These are phyloP conservation scores for Galeopsomyia nigrocyanea DNA, from an alignment of 2,888 invertebrate species.

Conservation along the genomic window DNA sequence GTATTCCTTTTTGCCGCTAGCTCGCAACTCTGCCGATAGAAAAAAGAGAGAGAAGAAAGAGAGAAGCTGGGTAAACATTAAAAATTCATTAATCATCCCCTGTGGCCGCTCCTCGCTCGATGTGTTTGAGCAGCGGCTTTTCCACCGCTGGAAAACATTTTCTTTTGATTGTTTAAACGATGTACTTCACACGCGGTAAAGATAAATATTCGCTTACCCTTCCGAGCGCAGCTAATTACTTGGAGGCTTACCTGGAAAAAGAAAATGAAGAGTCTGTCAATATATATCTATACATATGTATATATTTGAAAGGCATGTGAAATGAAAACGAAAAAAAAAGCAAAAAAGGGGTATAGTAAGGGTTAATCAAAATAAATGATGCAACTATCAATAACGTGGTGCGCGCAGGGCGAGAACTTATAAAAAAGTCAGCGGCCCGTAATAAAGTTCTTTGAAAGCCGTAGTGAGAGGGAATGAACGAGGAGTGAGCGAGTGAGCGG, in stretches of 20 bases:
- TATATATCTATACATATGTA: no score
- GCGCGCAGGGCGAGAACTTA: constrained; percentile 9
- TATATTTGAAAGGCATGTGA: background rate
- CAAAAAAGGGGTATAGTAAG: background rate
- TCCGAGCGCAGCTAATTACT: no score
- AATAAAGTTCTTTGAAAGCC: constrained; percentile 44
- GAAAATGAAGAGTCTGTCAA: background rate
- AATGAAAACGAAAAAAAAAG: constrained; percentile 11
- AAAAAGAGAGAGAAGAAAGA: constrained; percentile 12
- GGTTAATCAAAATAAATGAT: constrained; percentile 34
- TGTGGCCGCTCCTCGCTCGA: background rate
- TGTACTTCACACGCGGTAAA: no score
- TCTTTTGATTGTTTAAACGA: no score
- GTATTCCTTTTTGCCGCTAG: background rate
- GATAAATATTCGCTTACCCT: no score
- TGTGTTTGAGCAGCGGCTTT: background rate
- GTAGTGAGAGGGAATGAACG: constrained; percentile 7
- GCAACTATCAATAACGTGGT: constrained; percentile 39
- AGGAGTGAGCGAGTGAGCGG: background rate
- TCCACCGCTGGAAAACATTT: no score
- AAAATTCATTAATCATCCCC: constrained; percentile 43
- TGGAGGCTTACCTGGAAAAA: constrained; percentile 36
- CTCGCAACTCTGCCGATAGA: constrained; percentile 16
- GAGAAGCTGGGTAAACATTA: constrained; percentile 33
- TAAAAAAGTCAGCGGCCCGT: constrained; percentile 27